Evolutionary conservation across 2,113 vertebrate genomes (phyloP).

Genomic region (Oreochromis tanganicae): DNA sequence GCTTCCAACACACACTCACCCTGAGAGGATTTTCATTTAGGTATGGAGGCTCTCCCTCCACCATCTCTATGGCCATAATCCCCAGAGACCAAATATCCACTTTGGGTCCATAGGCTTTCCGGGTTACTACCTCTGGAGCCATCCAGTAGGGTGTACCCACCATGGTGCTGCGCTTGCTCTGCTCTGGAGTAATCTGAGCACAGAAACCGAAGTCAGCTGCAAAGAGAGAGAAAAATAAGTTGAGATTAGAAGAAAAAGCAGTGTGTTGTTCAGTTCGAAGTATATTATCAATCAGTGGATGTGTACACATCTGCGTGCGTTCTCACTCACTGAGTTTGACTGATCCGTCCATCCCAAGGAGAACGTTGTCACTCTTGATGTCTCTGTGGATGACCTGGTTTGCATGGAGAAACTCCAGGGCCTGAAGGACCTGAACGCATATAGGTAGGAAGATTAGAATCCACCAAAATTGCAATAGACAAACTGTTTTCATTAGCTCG

Average conservation of each 20-base stretch:
- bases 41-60: slow-evolving; percentile 96
- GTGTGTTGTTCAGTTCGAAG: not conserved
- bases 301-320: not conserved
- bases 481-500: not conserved
- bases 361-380: slow-evolving; percentile 97
- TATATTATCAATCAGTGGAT: not conserved
- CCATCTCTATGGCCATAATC: slow-evolving; percentile 99
- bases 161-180: slow-evolving; percentile 98
- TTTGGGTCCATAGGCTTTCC: slow-evolving; percentile 97
- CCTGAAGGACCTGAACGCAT: slow-evolving; percentile 84
- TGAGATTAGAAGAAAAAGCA: not conserved
- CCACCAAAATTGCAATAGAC: not conserved
- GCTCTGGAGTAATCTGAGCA: slow-evolving; percentile 97
- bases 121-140: slow-evolving; percentile 95
- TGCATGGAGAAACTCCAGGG: slow-evolving; percentile 90
- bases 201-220: slow-evolving; percentile 97
- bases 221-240: not conserved
- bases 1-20: slow-evolving; percentile 70
- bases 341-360: slow-evolving; percentile 96
- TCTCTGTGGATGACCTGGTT: slow-evolving; percentile 98
- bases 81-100: slow-evolving; percentile 98
- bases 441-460: not conserved
- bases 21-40: slow-evolving; percentile 96
- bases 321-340: slow-evolving; percentile 97
- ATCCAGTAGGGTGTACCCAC: slow-evolving; percentile 98